A percentile compares a stretch with the other conserved stretches of the same genome.
Conservation (phyloP, 2,113 vertebrate genomes). For the Calonectris borealis region DNA sequence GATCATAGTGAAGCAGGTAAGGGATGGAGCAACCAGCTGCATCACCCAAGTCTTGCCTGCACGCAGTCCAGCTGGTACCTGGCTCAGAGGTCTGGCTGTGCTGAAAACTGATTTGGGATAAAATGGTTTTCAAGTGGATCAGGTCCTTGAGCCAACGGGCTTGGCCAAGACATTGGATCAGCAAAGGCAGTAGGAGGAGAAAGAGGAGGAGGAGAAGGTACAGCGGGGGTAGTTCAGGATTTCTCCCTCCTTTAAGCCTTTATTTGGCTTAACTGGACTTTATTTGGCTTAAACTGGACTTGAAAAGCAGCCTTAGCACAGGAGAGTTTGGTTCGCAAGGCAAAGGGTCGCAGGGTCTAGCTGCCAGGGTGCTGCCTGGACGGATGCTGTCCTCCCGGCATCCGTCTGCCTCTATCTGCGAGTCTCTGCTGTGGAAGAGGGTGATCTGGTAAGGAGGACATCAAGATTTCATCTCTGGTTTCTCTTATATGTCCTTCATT, state of each 20-base stretch:
- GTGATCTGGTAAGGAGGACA: not conserved
- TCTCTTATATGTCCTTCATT: not conserved
- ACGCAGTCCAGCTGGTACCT: accelerated
- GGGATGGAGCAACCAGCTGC: not conserved
- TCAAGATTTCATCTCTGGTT: not conserved
- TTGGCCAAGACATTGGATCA: not conserved
- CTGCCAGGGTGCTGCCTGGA: not conserved
- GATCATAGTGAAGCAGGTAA: not conserved
- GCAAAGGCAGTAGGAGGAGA: not conserved
- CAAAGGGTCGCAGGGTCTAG: not conserved
- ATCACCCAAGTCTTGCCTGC: not conserved
- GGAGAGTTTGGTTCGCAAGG: not conserved
- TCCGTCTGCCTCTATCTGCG: not conserved
- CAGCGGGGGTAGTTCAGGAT: not conserved
- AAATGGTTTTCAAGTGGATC: not conserved
- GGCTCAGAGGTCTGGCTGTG: not conserved
- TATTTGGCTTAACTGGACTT: not conserved
- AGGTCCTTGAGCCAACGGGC: not conserved
- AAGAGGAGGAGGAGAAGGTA: not conserved
- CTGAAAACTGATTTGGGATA: not conserved
- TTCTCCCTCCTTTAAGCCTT: not conserved
- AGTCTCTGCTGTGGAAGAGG: not conserved
- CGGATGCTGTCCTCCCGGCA: not conserved
- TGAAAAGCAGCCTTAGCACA: not conserved
- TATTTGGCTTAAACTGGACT: not conserved